These are phyloP conservation scores for Caenorhabditis sp. DNA, from an alignment of 2,888 invertebrate genomes.

Conservation along the genomic window DNA sequence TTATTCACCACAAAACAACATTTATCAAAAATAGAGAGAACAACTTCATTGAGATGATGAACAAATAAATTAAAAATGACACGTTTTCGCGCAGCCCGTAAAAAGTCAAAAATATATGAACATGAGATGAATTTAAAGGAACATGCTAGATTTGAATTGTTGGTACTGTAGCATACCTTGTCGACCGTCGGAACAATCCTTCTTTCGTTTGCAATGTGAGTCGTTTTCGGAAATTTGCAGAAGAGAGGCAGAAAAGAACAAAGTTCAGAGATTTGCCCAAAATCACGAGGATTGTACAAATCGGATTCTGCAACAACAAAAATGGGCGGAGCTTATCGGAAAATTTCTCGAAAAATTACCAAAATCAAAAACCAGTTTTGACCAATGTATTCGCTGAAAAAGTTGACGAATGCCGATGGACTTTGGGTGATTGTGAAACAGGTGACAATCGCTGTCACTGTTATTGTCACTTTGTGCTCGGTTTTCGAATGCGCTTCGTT, in stretches of 20 bases:
- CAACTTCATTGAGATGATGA: background rate
- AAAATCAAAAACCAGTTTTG: slow-evolving; percentile 35
- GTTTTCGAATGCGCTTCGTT: slow-evolving; percentile 51
- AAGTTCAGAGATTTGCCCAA: slow-evolving; percentile 67
- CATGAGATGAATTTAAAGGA: background rate
- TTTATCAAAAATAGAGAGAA: no score
- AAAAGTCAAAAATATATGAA: slow-evolving; percentile 1
- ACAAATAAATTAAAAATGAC: background rate
- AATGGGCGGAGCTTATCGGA: no score
- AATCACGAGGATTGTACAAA: slow-evolving; percentile 60
- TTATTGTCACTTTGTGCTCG: slow-evolving; percentile 64
- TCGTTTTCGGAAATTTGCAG: slow-evolving; percentile 60
- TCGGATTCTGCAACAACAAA: slow-evolving; percentile 37
- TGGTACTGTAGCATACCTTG: slow-evolving; percentile 51
- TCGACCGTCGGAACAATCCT: slow-evolving; percentile 48
- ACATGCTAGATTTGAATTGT: slow-evolving; percentile 8
- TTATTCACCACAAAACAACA: background rate
- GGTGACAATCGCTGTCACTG: slow-evolving; percentile 65
- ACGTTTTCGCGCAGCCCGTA: background rate
- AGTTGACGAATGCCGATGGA: slow-evolving; percentile 55
- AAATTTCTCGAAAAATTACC: no score
- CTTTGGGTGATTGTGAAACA: slow-evolving; percentile 66
- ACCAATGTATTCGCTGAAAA: slow-evolving; percentile 38
- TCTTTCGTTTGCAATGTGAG: slow-evolving; percentile 59
- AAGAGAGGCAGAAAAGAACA: slow-evolving; percentile 65